Base-by-base conservation (phyloP, 2,888 invertebrate genomes). In the Pristionchus maxplancki region DNA sequence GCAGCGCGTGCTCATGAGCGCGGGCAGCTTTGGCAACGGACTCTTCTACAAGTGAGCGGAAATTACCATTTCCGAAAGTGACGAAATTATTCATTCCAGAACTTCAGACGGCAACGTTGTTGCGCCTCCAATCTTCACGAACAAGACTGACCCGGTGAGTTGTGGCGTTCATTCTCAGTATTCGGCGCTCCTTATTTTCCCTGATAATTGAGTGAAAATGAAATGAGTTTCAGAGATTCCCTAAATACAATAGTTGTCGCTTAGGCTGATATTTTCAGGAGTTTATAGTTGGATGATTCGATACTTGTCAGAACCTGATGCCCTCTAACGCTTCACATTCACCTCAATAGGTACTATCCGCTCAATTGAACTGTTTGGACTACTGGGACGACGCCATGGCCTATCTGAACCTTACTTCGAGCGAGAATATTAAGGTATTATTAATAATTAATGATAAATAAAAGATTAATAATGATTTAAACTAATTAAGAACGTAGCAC, bases 1-100 rank as follows among this genome's bases (percentile, higher is more conserved):
- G 28, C n/a, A 40, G 6, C 74, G 74, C 8, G 74, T 74, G 74
- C 74, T 74, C 20, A 74, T 74, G 74, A 74, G 74, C n/a, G 74
- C 74, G 24, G 74, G 74, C 24, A 40, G 40, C 40, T 74, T 74
- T 34, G 34, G 74, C 74, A 74, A 37, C 24, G 74, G 24, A 8
- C 40, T 74, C 1, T 74, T 74, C 40, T 6, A n/a, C 13, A 44
- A 74, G 74, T 74, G 20, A 13, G 2, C n/a, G 24, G 28, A 64
- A 4, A 64, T n/a, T n/a, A n/a, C 24, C 28, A 64, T 24, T 24
- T 62, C 24, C 24, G 13, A 64, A 62, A 64, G 2, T 28, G 6
- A 13, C 40, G n/a, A 40, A 74, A 24, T 40, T 2, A 67, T 17
- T 4, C 11, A 9, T 34, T 67, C 17, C 74, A 74, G 74, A 15